Conservation (phyloP, 2,888 invertebrate species). For the Scelioninae gen. 2 region DNA sequence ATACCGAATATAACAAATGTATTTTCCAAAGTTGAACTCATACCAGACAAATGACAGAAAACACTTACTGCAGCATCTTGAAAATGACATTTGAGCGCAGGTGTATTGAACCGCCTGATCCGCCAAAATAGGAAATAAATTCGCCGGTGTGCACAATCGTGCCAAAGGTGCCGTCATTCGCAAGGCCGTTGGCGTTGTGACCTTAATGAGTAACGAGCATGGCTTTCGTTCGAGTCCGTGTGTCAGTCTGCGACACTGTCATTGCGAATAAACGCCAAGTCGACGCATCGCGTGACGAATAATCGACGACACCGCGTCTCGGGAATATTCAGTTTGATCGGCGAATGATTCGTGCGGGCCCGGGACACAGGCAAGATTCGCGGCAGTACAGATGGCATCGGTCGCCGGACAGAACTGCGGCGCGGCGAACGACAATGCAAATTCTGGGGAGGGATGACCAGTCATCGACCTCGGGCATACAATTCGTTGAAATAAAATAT, state of each 20-base stretch:
- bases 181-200: slow-evolving; percentile 71
- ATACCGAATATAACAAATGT: no score
- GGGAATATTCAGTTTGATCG: slow-evolving; percentile 30
- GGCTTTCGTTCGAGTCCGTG: slow-evolving; percentile 46
- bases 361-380: slow-evolving; percentile 43
- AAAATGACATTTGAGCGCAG: slow-evolving; percentile 14
- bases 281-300: slow-evolving; percentile 13
- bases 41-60: slow-evolving; percentile 27
- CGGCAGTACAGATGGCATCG: slow-evolving; percentile 69
- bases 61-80: slow-evolving; percentile 10
- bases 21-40: neutral
- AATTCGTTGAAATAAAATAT: slow-evolving; percentile 39
- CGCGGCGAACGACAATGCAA: slow-evolving; percentile 24
- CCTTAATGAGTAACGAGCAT: slow-evolving; percentile 71
- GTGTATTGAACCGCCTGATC: neutral
- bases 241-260: slow-evolving; percentile 16
- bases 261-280: neutral
- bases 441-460: slow-evolving; percentile 1
- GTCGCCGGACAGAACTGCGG: slow-evolving; percentile 63
- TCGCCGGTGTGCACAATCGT: slow-evolving; percentile 49
- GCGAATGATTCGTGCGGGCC: slow-evolving; percentile 61
- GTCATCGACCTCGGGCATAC: slow-evolving; percentile 4
- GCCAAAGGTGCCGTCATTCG: slow-evolving; percentile 65
- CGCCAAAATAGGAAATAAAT: slow-evolving; percentile 43
- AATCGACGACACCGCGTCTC: slow-evolving; percentile 3